Evolutionary conservation across 2,113 vertebrate genomes (phyloP), one percentile per base, ranked within the genome.

Genomic region (Diadophis punctatus): DNA sequence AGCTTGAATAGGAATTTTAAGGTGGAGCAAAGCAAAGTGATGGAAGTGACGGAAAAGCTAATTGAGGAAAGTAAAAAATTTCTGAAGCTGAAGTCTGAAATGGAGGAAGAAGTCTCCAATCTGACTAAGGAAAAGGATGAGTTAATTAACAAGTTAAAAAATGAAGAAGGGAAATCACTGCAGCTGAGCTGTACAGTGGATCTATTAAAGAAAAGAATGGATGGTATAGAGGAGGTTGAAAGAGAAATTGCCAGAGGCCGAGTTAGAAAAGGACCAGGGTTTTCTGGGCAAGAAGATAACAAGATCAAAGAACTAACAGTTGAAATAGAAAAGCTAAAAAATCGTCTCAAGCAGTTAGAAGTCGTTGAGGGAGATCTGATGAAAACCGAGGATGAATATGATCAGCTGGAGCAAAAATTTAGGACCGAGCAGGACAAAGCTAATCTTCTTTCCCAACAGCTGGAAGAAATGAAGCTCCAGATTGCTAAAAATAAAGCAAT

Each of bases 31-130:
- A 96, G 97, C 10, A 99, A 99, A 94, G 98, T 99, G 39, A 99
- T 98, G 95, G 98, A 99, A 86, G 98, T 99, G 30, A 99, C 99
- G 0, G 99, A 99, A 96, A 99, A 99, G 94, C 95, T 99, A 93
- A 99, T 99, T 1, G 99, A 99, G 90, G 99, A 99, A 97, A 99
- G 99, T 96, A 99, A 99, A 94, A 99, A 98, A 93, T 97, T 99
- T 93, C 97, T 99, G 89, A 99, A 98, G 93, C 93, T 99, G 94
- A 99, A 99, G 94, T 98, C 98, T 0, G 99, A 99, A 96, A 99
- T 98, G 98, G 99, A 99, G 92, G 97, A 97, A 22, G 98, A 98
- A 89, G 98, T 99, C 27, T 98, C 97, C 3, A 92, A n/a, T 34
- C 96, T 99, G 91, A 97, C 96, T 3, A 98, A 97, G 90, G 99